These are phyloP conservation scores for Urophycis tenuis DNA, from an alignment of 2,797 vertebrate species.

Conservation along the genomic window DNA sequence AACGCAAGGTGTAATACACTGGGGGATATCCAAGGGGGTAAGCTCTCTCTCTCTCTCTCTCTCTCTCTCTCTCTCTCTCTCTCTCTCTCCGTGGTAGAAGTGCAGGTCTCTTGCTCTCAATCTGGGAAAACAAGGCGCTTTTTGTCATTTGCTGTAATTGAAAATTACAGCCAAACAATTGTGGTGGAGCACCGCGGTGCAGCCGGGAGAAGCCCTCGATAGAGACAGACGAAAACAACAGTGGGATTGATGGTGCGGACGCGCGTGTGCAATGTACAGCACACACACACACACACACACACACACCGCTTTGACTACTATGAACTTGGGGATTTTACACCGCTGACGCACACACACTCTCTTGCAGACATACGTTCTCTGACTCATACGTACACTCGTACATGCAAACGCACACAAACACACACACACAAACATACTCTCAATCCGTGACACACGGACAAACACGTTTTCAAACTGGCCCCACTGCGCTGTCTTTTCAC, in stretches of 20 bases:
- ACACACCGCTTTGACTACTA: background rate
- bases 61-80: background rate
- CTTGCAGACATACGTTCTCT: background rate
- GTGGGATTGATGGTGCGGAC: background rate
- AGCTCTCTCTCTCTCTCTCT: background rate
- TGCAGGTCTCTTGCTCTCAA: too few relatives aligned
- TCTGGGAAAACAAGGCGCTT: background rate
- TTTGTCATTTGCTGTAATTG: background rate
- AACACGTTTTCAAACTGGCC: background rate
- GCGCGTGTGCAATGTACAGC: background rate
- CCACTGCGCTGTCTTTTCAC: background rate
- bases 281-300: background rate
- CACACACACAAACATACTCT: background rate
- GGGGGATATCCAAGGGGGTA: background rate
- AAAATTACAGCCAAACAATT: background rate
- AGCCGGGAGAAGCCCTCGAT: conserved; percentile 11
- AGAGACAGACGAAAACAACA: background rate
- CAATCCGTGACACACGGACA: background rate
- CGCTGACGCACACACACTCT: background rate
- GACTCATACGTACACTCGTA: background rate
- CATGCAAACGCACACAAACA: background rate
- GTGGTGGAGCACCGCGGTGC: background rate
- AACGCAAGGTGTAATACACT: conserved; percentile 3
- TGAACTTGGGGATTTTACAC: background rate
- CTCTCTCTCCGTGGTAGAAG: too few relatives aligned